Base-by-base conservation (phyloP, 2,113 vertebrate genomes). In the human (Homo sapiens) region DNA sequence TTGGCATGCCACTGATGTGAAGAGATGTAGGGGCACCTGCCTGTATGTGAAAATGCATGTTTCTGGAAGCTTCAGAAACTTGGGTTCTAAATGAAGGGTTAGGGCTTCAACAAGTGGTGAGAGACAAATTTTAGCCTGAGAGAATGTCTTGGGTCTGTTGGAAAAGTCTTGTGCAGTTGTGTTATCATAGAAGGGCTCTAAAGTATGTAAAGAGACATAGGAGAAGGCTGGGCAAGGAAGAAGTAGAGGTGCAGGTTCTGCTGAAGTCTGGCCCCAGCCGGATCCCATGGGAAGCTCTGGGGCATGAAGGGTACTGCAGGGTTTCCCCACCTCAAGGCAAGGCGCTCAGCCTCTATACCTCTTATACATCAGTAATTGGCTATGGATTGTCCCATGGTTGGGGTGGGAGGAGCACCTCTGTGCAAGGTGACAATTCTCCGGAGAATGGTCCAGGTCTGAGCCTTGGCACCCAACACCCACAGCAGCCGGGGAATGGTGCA, bases 161-260 rank as follows among this genome's bases (percentile, higher is more conserved):
- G 83, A 70, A 76, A 45, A 68, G 57, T 64, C 64, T 43, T 8
- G 5, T 27, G 18, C 35, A 68, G 45, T 23, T 50, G 22, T 76
- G 57, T 14, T 32, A 18, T 1, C 10, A 70, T 3, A n/a, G 27
- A 70, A 35, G 40, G 40, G 48, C 0, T 0, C 40, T n/a, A 18
- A 48, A 40, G 40, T 27, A 10, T 17, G 27, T 5, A 59, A 45
- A 27, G 45, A 22, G 10, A 0, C 0, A 52, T 17, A 22, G 38
- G 35, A n/a, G n/a, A 48, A 32, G 25, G n/a, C 35, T 3, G 20
- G 30, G 45, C 23, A 35, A 32, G 40, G 22, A 27, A 23, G 50
- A 27, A 50, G 64, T 13, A 9, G 22, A 45, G 81, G 9, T 2
- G 9, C 0, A 6, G 30, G 64, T 17, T 84, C 66, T 12, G 10